Percentiles rank a stretch among this genome's conserved stretches.
These are phyloP conservation scores for Oncorhynchus kisutch DNA, from an alignment of 2,113 vertebrate species.

Conservation along the genomic window DNA sequence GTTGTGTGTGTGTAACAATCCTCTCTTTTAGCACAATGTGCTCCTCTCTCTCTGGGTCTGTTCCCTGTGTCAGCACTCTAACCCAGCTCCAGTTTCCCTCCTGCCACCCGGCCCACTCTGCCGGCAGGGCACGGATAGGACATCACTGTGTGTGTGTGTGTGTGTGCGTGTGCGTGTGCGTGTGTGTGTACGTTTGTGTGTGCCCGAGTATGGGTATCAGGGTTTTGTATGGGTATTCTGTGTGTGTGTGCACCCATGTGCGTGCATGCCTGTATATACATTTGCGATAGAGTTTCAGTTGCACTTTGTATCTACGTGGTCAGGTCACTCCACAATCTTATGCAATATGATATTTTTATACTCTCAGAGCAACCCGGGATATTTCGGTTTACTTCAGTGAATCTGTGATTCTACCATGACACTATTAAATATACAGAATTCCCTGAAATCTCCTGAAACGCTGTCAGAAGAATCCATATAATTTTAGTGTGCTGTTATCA, in stretches of 20 bases:
- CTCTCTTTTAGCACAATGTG: slow-evolving; percentile 19
- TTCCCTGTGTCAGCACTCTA: slow-evolving; percentile 73
- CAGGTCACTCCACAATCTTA: slow-evolving; percentile 66
- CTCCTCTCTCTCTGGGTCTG: slow-evolving; percentile 34
- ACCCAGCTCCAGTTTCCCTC: slow-evolving; percentile 70
- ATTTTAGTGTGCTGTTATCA: background rate
- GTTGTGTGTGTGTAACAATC: slow-evolving; percentile 35
- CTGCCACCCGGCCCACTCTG: slow-evolving; percentile 49
- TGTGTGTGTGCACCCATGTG: background rate
- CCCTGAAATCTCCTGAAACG: slow-evolving; percentile 43
- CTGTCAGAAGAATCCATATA: background rate
- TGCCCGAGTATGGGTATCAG: background rate
- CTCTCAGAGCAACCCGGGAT: slow-evolving; percentile 72
- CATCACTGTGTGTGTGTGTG: slow-evolving; percentile 40
- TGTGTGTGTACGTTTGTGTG: background rate
- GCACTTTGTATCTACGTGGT: slow-evolving; percentile 69
- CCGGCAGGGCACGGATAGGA: slow-evolving; percentile 69
- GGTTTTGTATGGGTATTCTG: background rate
- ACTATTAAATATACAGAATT: slow-evolving; percentile 61
- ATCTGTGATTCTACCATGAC: slow-evolving; percentile 50
- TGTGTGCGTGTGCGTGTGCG: slow-evolving; percentile 4
- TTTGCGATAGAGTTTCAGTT: slow-evolving; percentile 57
- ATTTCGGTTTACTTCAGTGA: slow-evolving; percentile 64
- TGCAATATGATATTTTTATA: slow-evolving; percentile 78
- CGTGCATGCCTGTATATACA: background rate